Conservation (phyloP, 2,113 vertebrate genomes). For the Trachemys scripta region DNA sequence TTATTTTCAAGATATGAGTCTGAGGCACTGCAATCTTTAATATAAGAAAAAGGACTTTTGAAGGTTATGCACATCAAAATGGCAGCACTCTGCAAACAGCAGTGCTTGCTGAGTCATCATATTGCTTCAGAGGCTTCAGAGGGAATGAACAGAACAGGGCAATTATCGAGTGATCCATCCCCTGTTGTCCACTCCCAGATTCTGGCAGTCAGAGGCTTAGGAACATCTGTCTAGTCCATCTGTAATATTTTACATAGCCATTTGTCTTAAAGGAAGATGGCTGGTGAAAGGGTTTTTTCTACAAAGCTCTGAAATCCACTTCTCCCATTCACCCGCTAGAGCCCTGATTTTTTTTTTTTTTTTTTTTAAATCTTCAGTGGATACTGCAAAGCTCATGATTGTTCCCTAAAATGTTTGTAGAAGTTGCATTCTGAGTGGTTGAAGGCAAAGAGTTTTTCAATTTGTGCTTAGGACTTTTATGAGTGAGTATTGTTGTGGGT, state of each 20-base stretch:
- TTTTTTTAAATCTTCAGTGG: not conserved
- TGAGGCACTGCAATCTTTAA: not conserved
- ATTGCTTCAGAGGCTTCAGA: not conserved
- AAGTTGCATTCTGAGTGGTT: not conserved
- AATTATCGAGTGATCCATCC: no score
- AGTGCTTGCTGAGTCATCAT: not conserved
- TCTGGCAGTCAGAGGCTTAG: no score
- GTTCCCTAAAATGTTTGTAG: not conserved
- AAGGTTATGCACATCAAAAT: not conserved
- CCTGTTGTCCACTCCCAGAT: no score
- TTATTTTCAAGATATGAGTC: not conserved
- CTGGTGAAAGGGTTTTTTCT: not conserved
- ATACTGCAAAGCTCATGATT: not conserved
- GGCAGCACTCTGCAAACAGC: not conserved
- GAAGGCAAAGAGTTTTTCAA: not conserved
- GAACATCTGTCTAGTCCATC: no score
- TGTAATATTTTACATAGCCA: no score
- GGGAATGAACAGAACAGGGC: no score
- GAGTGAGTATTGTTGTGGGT: not conserved
- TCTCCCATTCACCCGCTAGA: not conserved
- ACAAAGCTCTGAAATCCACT: not conserved
- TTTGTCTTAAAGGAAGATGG: not conserved
- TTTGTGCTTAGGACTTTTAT: not conserved
- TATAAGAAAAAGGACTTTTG: not conserved
- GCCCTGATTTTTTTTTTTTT: not conserved